Base-by-base conservation (phyloP, 1,140 invertebrate genomes). In the Gryllus bimaculatus region DNA sequence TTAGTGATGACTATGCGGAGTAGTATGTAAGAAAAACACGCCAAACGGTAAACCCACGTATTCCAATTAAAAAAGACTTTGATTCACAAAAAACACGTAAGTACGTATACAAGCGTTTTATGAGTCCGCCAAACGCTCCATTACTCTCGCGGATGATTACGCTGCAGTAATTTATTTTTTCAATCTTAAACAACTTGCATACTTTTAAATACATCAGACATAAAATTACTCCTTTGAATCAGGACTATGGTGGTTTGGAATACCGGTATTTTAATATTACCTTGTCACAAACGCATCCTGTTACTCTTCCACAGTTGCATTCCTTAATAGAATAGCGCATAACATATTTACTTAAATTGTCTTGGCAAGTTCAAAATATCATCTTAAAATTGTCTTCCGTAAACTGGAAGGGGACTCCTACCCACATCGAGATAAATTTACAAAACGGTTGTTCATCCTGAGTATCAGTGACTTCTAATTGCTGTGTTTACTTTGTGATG, bases 31-130 rank as follows among this genome's bases (percentile, higher is more conserved):
- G 80, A 80, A 82, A 84, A 85, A 15, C 78, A 78, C 0, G 83
- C 81, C n/a, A 54, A 82, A 82, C 4, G 82, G 82, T 0, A 86
- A 8, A n/a, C n/a, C 26, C 79, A 84, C 13, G 82, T 74, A 47
- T 85, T 81, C 86, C 86, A 87, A n/a, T 80, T 85, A n/a, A n/a
- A 81, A 8, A 13, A 78, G 79, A 10, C 83, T 80, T 10, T 79
- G 75, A n/a, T 48, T 15, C 10, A 78, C 76, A 86, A 79, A 82
- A 80, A 79, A n/a, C n/a, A n/a, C 81, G 82, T 39, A 83, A 77
- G 79, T 82, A 85, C 74, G 83, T 82, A 0, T 48, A 49, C n/a
- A 85, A 77, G 0, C 82, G 79, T 18, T n/a, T 78, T 75, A 78
- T 85, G 82, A 0, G 80, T 80, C 39, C 84, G 47, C 81, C 82